phyloP scores from a whole-genome alignment of 92 coral and sea anemone species.

The Epizoanthus stellaris region DNA sequence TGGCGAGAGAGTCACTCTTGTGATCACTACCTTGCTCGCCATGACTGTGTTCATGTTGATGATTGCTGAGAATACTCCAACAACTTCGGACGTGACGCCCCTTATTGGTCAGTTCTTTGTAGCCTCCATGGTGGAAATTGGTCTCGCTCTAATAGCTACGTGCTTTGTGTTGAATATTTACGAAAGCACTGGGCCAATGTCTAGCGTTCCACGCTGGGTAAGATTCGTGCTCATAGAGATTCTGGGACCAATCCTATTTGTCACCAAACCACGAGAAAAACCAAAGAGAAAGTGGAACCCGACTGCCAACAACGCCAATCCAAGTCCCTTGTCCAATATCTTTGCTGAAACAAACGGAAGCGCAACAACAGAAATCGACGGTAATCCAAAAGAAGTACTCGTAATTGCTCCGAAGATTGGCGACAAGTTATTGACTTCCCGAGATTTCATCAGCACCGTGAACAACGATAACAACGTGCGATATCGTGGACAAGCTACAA shows the following conservation, averaged over 20 bases:
- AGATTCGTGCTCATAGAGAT: constrained; percentile 75
- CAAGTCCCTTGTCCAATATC: constrained; percentile 32
- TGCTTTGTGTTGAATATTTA: constrained; percentile 91
- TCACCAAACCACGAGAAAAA: constrained; percentile 70
- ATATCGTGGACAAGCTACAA: constrained; percentile 69
- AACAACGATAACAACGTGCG: constrained; percentile 78
- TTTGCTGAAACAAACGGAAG: constrained; percentile 39
- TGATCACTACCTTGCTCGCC: constrained; percentile 95
- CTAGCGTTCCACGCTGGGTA: constrained; percentile 85
- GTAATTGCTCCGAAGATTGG: constrained; percentile 83
- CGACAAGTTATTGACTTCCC: constrained; percentile 75
- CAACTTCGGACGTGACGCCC: constrained; percentile 98
- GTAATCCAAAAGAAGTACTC: constrained; percentile 77
- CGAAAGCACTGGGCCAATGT: constrained; percentile 87
- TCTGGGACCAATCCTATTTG: constrained; percentile 87
- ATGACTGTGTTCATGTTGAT: constrained; percentile 98
- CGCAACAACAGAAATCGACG: constrained; percentile 54
- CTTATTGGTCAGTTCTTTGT: constrained; percentile 96
- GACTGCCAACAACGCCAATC: constrained; percentile 14
- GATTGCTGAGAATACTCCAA: constrained; percentile 98
- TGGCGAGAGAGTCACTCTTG: constrained; percentile 97
- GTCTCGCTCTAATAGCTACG: constrained; percentile 90
- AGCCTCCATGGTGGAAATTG: constrained; percentile 98
- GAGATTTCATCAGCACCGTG: constrained; percentile 80
- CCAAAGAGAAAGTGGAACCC: constrained; percentile 61